Conservation (phyloP, 2,113 vertebrate genomes). For the Pachypanchax playfairii region DNA sequence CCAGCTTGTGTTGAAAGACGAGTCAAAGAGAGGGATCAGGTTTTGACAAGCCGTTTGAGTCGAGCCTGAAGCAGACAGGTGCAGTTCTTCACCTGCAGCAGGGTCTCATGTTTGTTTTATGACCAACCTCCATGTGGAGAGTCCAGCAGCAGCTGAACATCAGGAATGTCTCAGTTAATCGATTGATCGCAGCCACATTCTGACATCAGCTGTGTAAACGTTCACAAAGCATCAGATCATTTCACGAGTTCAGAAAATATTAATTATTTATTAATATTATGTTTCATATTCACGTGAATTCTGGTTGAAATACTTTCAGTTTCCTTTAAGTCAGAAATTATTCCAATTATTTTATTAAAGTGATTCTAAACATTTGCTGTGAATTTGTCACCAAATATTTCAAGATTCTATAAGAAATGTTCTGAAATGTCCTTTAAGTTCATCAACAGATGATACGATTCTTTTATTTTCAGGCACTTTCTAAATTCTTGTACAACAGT, state of each 20-base stretch:
- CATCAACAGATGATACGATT: too few relatives aligned
- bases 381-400: too few relatives aligned
- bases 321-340: too few relatives aligned
- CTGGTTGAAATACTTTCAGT: too few relatives aligned
- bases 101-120: slow-evolving; percentile 31
- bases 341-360: too few relatives aligned
- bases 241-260: not conserved
- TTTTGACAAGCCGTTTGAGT: slow-evolving; percentile 11
- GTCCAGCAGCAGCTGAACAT: slow-evolving; percentile 1
- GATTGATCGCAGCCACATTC: slow-evolving; percentile 4
- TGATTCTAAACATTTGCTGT: too few relatives aligned
- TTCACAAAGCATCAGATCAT: not conserved
- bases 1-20: slow-evolving; percentile 17
- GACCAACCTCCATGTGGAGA: not conserved
- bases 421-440: too few relatives aligned
- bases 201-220: slow-evolving; percentile 42
- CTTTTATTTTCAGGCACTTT: too few relatives aligned
- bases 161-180: slow-evolving; percentile 14
- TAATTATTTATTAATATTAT: too few relatives aligned
- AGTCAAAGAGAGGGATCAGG: not conserved
- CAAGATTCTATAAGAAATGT: too few relatives aligned
- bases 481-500: too few relatives aligned
- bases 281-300: too few relatives aligned
- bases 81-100: slow-evolving; percentile 1
- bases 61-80: not conserved